These are phyloP conservation scores for Aproaerema taeniolella DNA, from an alignment of 2,888 invertebrate species.

Conservation along the genomic window DNA sequence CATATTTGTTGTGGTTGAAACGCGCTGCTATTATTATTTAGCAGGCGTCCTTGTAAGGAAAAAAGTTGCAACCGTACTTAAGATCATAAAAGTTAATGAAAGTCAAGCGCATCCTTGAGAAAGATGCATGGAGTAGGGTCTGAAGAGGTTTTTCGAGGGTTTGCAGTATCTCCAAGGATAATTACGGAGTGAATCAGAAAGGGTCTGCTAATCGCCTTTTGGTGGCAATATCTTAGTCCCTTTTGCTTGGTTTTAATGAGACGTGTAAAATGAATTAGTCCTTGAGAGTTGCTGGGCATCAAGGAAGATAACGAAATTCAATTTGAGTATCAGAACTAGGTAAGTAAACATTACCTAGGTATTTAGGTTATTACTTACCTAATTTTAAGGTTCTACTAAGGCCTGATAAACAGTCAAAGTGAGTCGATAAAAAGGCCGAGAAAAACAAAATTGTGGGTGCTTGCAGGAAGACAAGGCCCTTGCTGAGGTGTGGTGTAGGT, in stretches of 20 bases:
- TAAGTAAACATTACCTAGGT: no score
- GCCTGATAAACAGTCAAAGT: no score
- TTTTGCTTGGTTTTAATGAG: conserved; percentile 14
- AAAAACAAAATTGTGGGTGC: no score
- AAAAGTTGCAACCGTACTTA: conserved; percentile 8
- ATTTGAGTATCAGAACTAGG: no score
- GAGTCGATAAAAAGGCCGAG: no score
- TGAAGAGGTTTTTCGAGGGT: conserved; percentile 6
- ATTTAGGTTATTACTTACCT: no score
- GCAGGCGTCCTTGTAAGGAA: conserved; percentile 9
- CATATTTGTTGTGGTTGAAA: no score
- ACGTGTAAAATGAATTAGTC: conserved; percentile 12
- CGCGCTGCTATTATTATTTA: conserved; percentile 2
- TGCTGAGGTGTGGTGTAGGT: no score
- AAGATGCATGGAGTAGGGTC: conserved; percentile 12
- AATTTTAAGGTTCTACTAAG: no score
- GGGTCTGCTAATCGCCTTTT: conserved; percentile 19
- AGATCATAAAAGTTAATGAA: conserved; percentile 16
- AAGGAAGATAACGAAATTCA: no score
- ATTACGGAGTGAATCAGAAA: conserved; percentile 17
- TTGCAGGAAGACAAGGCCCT: no score
- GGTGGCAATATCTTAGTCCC: conserved; percentile 12
- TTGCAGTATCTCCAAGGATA: conserved; percentile 24
- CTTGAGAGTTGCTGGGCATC: conserved; percentile 7
- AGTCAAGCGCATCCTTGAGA: conserved; percentile 10